Evolutionary conservation across 2,888 invertebrate species (phyloP).

Genomic region (Eristalis arbustorum): DNA sequence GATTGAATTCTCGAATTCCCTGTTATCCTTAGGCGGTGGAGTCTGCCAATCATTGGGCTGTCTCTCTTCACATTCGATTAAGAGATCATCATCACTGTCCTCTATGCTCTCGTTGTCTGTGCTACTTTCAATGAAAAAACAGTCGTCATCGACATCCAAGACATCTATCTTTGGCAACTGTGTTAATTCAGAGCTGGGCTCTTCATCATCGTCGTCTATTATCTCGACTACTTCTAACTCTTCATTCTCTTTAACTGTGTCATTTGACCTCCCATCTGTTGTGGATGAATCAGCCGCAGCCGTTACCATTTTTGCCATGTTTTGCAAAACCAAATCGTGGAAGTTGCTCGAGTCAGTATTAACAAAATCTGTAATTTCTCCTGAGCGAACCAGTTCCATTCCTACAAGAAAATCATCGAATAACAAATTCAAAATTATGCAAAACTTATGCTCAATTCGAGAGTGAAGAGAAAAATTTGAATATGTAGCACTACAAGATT

Average conservation of each 20-base stretch:
- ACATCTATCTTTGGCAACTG: background rate
- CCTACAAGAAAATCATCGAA: conserved; percentile 33
- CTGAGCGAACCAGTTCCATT: conserved; percentile 56
- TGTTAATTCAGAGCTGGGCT: background rate
- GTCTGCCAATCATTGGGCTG: conserved; percentile 16
- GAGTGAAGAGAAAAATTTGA: conserved; percentile 1
- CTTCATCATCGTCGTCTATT: conserved; percentile 56
- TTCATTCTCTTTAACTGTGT: background rate
- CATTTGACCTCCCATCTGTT: background rate
- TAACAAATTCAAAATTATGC: conserved; percentile 10
- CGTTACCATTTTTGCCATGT: conserved; percentile 32
- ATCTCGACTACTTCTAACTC: conserved; percentile 50
- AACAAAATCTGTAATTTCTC: conserved; percentile 44
- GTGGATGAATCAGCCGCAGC: conserved; percentile 20
- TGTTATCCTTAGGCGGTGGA: background rate
- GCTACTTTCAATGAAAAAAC: conserved; percentile 17
- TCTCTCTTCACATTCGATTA: conserved; percentile 45
- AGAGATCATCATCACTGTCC: conserved; percentile 27
- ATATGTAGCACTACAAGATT: background rate
- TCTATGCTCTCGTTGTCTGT: background rate
- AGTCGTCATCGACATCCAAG: conserved; percentile 27
- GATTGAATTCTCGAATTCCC: conserved; percentile 1
- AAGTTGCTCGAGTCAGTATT: conserved; percentile 46
- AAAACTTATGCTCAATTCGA: conserved; percentile 60
- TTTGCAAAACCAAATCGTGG: conserved; percentile 38